Percentiles rank a stretch among this genome's conserved stretches.
phyloP scores from a whole-genome alignment of 2,888 invertebrate genomes.

The Hanleya hanleyi region DNA sequence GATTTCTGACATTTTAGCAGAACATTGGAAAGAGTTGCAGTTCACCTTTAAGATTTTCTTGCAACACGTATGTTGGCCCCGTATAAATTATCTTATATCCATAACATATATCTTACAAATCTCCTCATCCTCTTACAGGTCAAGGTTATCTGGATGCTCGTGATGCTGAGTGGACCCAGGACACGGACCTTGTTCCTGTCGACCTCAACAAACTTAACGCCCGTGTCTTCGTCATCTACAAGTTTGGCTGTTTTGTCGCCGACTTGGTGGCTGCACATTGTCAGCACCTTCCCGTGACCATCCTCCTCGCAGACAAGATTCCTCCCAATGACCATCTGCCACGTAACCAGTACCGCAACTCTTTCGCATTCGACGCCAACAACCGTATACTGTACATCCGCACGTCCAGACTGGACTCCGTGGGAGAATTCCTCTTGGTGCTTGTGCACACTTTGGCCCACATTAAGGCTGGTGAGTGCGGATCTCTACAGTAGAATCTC shows the following conservation, averaged over 20 bases:
- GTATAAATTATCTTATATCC: too few relatives aligned
- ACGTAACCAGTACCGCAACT: constrained; percentile 67
- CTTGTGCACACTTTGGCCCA: constrained; percentile 68
- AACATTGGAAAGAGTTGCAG: too few relatives aligned
- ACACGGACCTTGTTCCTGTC: constrained; percentile 62
- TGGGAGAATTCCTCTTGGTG: constrained; percentile 68
- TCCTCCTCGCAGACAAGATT: constrained; percentile 69
- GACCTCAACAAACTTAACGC: constrained; percentile 68
- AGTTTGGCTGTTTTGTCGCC: constrained; percentile 68
- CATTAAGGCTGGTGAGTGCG: constrained; percentile 68
- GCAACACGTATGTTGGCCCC: too few relatives aligned
- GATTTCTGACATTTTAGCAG: too few relatives aligned
- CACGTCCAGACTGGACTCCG: constrained; percentile 61
- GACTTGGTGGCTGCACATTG: constrained; percentile 64
- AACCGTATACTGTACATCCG: constrained; percentile 68
- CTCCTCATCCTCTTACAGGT: constrained; percentile 46
- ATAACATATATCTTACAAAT: too few relatives aligned
- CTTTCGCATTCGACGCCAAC: constrained; percentile 69
- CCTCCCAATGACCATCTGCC: constrained; percentile 63
- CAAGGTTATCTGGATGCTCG: constrained; percentile 61
- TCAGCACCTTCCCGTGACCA: constrained; percentile 62
- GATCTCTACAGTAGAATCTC: background rate
- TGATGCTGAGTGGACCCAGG: constrained; percentile 65
- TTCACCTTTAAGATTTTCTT: too few relatives aligned
- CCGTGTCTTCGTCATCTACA: constrained; percentile 68